Evolutionary conservation across 2,113 vertebrate genomes (phyloP), one percentile per base, ranked within the genome.

Genomic region (Mola mola): DNA sequence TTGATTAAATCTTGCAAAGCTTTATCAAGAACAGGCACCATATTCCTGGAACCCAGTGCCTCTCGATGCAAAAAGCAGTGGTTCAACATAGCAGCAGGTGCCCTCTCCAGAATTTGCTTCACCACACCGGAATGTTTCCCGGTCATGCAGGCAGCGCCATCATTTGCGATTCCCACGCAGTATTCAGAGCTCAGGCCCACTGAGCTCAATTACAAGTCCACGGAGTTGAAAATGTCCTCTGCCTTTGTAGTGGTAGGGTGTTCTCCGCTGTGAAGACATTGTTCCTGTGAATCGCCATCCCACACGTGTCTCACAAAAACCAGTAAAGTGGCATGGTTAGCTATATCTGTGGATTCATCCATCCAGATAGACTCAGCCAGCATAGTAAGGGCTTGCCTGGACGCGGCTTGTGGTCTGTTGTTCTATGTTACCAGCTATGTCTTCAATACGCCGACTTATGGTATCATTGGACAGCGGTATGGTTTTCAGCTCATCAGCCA

Each of bases 391-490:
- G 9, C 17, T 41, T 41, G 38, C 17, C 8, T 41, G 8, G 19
- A 41, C 8, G 17, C 17, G 8, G 19, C 16, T 17, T 19, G 16
- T 41, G 38, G 38, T 20, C 16, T 41, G 38, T 4, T 41, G 17
- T 41, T 20, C 19, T 6, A 41, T 41, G n/a, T 41, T 16, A 17
- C 6, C 38, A n/a, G 8, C 17, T 6, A 41, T 41, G 7, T 41
- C 38, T 41, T 41, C 7, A 20, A 19, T 41, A 7, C 38, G 17
- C 19, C 19, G 20, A 21, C 19, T 42, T 21, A 42, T 43, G 6
- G 19, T 43, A 3, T 43, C 20, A 43, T 43, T 43, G 10, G 40
- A 43, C 41, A n/a, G n/a, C n/a, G n/a, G n/a, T n/a, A 55, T 28
- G 3, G 13, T 52, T 22, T 36, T 36, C 1, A 36, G 49, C 8